These are phyloP conservation scores for Cloeon dipterum DNA, from an alignment of 2,888 invertebrate species.

Conservation along the genomic window DNA sequence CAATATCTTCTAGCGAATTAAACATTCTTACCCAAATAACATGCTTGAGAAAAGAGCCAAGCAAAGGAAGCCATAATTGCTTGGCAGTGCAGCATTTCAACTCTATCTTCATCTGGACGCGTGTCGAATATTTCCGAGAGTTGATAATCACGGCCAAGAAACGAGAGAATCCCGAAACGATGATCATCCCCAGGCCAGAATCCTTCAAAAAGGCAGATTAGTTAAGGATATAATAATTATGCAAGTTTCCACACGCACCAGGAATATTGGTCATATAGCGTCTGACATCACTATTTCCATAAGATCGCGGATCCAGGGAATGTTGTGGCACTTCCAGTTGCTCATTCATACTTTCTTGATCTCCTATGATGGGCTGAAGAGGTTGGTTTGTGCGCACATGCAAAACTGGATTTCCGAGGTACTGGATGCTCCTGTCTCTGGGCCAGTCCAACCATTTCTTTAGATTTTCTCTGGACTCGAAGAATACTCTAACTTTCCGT, in stretches of 20 bases:
- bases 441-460: constrained; percentile 5
- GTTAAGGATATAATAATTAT: not conserved
- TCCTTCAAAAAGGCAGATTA: constrained; percentile 25
- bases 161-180: constrained; percentile 57
- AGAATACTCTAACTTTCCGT: constrained; percentile 18
- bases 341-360: constrained; percentile 28
- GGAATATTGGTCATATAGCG: constrained; percentile 51
- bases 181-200: constrained; percentile 63
- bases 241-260: constrained; percentile 21
- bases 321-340: constrained; percentile 31
- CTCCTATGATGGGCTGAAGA: constrained; percentile 29
- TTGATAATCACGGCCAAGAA: constrained; percentile 40
- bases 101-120: constrained; percentile 28
- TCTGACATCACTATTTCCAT: constrained; percentile 30
- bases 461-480: constrained; percentile 14
- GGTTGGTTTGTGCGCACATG: constrained; percentile 46
- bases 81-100: constrained; percentile 44
- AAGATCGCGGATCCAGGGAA: constrained; percentile 31
- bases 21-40: constrained; percentile 34
- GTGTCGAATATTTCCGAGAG: constrained; percentile 22
- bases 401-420: constrained; percentile 39
- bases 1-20: too few relatives aligned
- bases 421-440: constrained; percentile 27
- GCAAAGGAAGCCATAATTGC: constrained; percentile 59
- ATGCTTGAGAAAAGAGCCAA: constrained; percentile 58